phyloP scores from a whole-genome alignment of 1,140 invertebrate genomes.

The Nylanderia fulva region DNA sequence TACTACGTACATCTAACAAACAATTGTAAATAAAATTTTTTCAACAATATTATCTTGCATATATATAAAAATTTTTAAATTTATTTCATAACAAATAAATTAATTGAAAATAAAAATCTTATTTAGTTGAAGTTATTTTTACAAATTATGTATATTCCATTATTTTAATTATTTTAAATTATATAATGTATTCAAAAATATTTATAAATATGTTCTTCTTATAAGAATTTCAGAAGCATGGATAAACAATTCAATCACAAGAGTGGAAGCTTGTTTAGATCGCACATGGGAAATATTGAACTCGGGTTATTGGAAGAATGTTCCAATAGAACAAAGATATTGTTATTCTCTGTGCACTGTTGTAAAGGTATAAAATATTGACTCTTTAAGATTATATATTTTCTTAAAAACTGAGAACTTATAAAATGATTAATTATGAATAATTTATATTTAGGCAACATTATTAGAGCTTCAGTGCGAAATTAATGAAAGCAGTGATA shows the following conservation, averaged over 20 bases:
- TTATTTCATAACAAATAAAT: conserved; percentile 36
- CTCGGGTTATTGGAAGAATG: conserved; percentile 94
- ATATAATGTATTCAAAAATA: conserved; percentile 26
- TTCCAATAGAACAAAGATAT: conserved; percentile 87
- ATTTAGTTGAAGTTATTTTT: not conserved
- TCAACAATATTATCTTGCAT: not conserved
- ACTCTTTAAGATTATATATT: conserved; percentile 50
- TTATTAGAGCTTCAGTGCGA: conserved; percentile 77
- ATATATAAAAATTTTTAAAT: conserved; percentile 1
- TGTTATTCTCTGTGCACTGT: conserved; percentile 88
- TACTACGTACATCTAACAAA: conserved; percentile 65
- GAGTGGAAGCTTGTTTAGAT: conserved; percentile 89
- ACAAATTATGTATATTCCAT: not conserved
- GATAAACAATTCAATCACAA: conserved; percentile 80
- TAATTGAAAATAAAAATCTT: not conserved
- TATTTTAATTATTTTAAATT: conserved; percentile 16
- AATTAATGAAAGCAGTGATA: conserved; percentile 44
- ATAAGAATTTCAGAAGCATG: conserved; percentile 69
- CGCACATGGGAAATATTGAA: conserved; percentile 93
- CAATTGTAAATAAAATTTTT: conserved; percentile 70
- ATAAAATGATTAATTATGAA: not conserved
- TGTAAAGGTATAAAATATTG: conserved; percentile 85
- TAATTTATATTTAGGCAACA: conserved; percentile 67
- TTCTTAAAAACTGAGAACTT: not conserved
- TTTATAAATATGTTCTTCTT: conserved; percentile 14